phyloP scores from a whole-genome alignment of 1,140 invertebrate species.

The Cecropterus lyciades region DNA sequence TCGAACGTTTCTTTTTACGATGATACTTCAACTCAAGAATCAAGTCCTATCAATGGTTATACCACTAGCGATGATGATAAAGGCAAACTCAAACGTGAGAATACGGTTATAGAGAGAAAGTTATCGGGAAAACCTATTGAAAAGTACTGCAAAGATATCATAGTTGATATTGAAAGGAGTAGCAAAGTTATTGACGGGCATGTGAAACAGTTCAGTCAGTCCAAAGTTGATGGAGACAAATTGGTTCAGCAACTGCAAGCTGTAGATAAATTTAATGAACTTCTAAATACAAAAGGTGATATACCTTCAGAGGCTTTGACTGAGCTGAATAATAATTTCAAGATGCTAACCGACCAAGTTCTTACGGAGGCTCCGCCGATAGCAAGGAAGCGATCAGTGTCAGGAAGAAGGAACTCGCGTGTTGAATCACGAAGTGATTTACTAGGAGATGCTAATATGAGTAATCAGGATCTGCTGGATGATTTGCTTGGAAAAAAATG shows the following conservation, averaged over 20 bases:
- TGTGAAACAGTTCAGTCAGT: conserved; percentile 71
- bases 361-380: conserved; percentile 49
- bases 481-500: conserved; percentile 77
- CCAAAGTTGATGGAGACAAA: conserved; percentile 72
- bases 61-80: conserved; percentile 45
- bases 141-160: conserved; percentile 79
- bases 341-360: conserved; percentile 66
- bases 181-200: conserved; percentile 80
- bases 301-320: conserved; percentile 60
- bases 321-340: conserved; percentile 77
- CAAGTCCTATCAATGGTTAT: conserved; percentile 40
- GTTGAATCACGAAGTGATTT: conserved; percentile 53
- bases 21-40: conserved; percentile 50
- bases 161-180: conserved; percentile 80
- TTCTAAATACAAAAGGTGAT: conserved; percentile 61
- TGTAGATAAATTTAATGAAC: conserved; percentile 74
- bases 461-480: conserved; percentile 70
- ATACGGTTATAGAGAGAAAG: conserved; percentile 53
- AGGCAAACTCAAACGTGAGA: conserved; percentile 47
- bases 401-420: conserved; percentile 54
- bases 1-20: conserved; percentile 70
- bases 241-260: conserved; percentile 75
- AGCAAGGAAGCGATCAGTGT: conserved; percentile 60
- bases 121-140: conserved; percentile 65
- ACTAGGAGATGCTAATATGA: conserved; percentile 66